phyloP scores from a whole-genome alignment of 2,888 invertebrate genomes.

The Apeira syringaria region DNA sequence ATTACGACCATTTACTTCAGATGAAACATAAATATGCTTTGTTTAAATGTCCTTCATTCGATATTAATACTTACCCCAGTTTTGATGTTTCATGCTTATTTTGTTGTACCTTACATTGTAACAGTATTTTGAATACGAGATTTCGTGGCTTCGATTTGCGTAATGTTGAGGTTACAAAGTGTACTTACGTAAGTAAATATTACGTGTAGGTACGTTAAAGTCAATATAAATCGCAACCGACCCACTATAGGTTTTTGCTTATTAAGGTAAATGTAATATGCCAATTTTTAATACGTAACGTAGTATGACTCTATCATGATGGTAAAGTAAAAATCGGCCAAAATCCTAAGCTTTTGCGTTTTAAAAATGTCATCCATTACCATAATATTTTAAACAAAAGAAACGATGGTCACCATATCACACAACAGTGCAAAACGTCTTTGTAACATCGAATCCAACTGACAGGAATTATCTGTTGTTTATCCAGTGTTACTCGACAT shows the following conservation, averaged over 20 bases:
- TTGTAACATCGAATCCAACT: conserved; percentile 45
- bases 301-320: no score
- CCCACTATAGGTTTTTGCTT: no score
- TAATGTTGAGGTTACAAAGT: no score
- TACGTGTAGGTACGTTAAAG: no score
- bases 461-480: conserved; percentile 62
- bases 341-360: no score
- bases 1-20: conserved; percentile 23
- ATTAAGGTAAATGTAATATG: no score
- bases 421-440: conserved; percentile 63
- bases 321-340: no score
- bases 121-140: conserved; percentile 27
- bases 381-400: no score
- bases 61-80: conserved; percentile 33
- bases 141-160: conserved; percentile 20
- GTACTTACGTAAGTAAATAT: no score
- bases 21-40: conserved; percentile 31
- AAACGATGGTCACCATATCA: conserved; percentile 38
- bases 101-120: conserved; percentile 30
- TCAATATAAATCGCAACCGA: no score
- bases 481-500: conserved; percentile 59
- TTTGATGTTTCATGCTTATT: conserved; percentile 23
- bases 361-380: no score
- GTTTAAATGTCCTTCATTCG: conserved; percentile 32
- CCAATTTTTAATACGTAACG: no score